Evolutionary conservation across 2,797 vertebrate species (phyloP).

Genomic region (Myiotriccus ornatus): DNA sequence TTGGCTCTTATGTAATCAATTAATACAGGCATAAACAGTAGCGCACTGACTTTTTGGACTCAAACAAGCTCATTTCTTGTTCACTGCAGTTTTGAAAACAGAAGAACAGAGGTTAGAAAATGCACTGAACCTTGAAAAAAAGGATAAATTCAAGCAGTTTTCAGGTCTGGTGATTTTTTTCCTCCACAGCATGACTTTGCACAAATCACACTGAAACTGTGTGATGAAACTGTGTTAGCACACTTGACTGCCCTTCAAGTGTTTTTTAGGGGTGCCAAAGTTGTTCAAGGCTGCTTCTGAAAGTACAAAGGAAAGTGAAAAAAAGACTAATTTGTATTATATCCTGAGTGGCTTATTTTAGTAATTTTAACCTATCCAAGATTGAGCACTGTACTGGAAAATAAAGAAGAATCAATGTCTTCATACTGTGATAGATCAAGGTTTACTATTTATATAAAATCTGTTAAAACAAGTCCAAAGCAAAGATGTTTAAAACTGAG

Average conservation of each 20-base stretch:
- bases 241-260: background rate
- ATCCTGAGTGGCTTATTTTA: background rate
- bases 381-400: background rate
- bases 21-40: background rate
- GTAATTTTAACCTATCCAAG: background rate
- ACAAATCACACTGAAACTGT: background rate
- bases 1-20: background rate
- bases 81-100: background rate
- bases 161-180: conserved; percentile 39
- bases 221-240: background rate
- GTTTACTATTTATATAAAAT: background rate
- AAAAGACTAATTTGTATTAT: background rate
- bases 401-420: background rate
- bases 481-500: background rate
- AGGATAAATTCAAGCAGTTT: conserved; percentile 25
- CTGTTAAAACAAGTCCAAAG: background rate
- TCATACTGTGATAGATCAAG: background rate
- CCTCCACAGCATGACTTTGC: conserved; percentile 30
- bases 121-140: conserved; percentile 31
- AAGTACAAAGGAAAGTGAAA: background rate
- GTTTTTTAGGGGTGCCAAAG: background rate
- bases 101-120: conserved; percentile 16
- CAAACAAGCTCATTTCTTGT: background rate
- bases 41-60: background rate
- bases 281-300: background rate